Conservation (phyloP, 2,888 invertebrate species). For the Papilio gigon region DNA sequence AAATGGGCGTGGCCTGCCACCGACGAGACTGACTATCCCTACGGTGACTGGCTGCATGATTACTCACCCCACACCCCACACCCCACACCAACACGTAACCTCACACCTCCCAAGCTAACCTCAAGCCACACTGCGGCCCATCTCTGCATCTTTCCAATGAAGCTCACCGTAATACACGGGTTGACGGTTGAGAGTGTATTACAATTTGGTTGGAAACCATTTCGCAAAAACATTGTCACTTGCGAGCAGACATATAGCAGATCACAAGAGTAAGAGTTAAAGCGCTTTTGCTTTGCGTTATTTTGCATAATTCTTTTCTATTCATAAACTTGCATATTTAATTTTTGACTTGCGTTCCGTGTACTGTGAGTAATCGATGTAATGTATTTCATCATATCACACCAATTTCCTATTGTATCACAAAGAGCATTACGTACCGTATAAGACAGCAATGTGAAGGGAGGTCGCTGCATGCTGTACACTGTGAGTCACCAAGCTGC, state of each 20-base stretch:
- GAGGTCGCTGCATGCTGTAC: not conserved
- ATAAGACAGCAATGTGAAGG: not conserved
- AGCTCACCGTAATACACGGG: not conserved
- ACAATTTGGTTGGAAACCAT: too few species aligned
- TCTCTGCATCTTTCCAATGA: not conserved
- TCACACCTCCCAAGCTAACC: not conserved
- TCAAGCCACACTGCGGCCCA: not conserved
- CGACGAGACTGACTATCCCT: constrained; percentile 72
- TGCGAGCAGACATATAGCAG: too few species aligned
- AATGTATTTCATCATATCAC: too few species aligned
- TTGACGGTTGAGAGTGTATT: not conserved
- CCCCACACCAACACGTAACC: not conserved
- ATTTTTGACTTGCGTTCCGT: too few species aligned
- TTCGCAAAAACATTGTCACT: not conserved
- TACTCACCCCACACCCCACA: constrained; percentile 27
- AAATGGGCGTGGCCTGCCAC: constrained; percentile 65
- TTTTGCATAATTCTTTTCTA: too few species aligned
- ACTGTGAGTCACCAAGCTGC: not conserved
- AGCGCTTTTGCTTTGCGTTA: too few species aligned
- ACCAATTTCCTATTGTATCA: not conserved
- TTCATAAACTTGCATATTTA: too few species aligned
- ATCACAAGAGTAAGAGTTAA: too few species aligned
- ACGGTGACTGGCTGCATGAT: constrained; percentile 70
- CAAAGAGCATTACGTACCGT: not conserved
- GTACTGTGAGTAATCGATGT: too few species aligned